Percentiles rank a stretch among this genome's conserved stretches.
Conservation (phyloP, 2,113 vertebrate genomes). For the Psittacula cyanocephala region DNA sequence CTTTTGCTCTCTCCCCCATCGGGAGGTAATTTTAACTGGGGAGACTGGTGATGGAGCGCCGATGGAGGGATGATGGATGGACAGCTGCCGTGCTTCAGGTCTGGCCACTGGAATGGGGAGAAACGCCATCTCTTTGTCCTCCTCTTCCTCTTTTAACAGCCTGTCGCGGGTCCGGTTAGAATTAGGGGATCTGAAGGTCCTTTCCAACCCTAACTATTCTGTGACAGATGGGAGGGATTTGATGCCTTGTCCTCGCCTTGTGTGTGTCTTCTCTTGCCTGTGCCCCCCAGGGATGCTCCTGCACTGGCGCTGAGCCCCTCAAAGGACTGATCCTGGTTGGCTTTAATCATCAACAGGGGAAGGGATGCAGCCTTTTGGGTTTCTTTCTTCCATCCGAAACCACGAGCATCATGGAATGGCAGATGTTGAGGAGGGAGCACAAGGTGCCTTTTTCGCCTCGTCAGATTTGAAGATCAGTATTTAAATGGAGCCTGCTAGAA, state of each 20-base stretch:
- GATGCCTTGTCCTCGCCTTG: background rate
- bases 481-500: background rate
- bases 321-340: background rate
- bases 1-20: background rate
- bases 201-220: background rate
- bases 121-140: background rate
- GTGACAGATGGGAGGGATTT: background rate
- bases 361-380: fast-evolving
- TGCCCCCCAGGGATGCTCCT: background rate
- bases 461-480: background rate
- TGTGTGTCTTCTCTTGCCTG: background rate
- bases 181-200: background rate
- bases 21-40: background rate
- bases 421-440: fast-evolving
- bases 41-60: background rate
- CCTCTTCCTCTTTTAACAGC: background rate
- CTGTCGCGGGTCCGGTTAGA: background rate
- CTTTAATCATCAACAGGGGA: background rate
- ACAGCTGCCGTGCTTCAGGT: background rate
- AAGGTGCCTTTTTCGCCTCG: background rate
- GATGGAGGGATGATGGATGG: background rate
- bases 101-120: background rate
- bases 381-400: background rate
- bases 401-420: fast-evolving
- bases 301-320: background rate